phyloP scores from a whole-genome alignment of 1,140 invertebrate genomes.

The Oppia nitens region DNA sequence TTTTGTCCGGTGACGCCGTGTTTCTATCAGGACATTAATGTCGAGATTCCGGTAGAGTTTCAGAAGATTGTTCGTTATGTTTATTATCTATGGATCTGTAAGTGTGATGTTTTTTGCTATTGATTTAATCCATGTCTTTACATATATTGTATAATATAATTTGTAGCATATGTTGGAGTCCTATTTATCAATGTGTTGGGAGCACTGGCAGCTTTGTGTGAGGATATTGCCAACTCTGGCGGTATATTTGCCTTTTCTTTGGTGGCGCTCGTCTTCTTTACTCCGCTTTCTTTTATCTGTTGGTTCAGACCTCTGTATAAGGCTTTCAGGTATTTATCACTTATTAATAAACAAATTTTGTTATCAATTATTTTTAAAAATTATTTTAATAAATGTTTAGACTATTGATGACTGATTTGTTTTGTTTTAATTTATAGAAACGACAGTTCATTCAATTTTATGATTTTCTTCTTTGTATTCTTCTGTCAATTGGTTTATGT shows the following conservation, averaged over 20 bases:
- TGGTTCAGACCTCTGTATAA: conserved; percentile 83
- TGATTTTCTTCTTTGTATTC: conserved; percentile 99
- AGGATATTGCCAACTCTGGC: conserved; percentile 33
- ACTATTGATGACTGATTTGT: conserved; percentile 17
- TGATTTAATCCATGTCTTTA: background rate
- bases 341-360: no score
- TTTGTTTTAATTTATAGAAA: conserved; percentile 44
- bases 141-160: conserved; percentile 25
- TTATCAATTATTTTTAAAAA: conserved; percentile 23
- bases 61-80: conserved; percentile 82
- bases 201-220: conserved; percentile 50
- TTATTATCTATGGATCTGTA: conserved; percentile 95
- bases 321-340: conserved; percentile 50
- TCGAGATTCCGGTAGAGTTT: conserved; percentile 97
- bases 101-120: conserved; percentile 32
- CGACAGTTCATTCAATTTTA: conserved; percentile 98
- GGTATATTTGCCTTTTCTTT: conserved; percentile 73
- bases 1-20: conserved; percentile 83
- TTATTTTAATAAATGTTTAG: conserved; percentile 19
- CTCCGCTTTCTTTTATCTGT: conserved; percentile 90
- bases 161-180: conserved; percentile 70
- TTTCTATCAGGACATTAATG: conserved; percentile 97
- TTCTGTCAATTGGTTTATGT: conserved; percentile 90
- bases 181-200: conserved; percentile 71
- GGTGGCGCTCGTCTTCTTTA: conserved; percentile 76